Evolutionary conservation across 1,140 invertebrate species (phyloP), one percentile per base, ranked within the genome.

Genomic region (Ceratosolen solmsi): DNA sequence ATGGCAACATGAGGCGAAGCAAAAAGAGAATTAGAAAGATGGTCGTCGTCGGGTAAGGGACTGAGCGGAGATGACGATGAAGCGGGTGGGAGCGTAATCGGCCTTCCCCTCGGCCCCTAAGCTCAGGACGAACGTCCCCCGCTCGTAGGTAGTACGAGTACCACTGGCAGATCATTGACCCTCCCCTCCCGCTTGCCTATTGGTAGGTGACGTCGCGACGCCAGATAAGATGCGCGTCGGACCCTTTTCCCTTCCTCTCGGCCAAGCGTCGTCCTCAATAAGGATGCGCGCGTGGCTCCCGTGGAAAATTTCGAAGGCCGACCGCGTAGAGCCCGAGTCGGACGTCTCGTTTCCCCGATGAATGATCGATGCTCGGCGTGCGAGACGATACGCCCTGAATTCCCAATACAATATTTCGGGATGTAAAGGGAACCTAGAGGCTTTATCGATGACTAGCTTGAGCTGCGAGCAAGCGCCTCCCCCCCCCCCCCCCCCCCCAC

Each of bases 261-360:
- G 1, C 17, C 20, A 2, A 2, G 7, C 68, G 22, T 1, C 8
- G 0, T 27, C 13, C 41, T 15, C 36, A 41, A n/a, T 41, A 25
- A 38, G 65, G 33, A 41, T 41, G 65, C 65, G 33, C 65, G 65
- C 33, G 41, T 30, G 17, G 30, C 7, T n/a, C n/a, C 41, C 38
- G 68, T 27, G 65, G 60, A 63, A 63, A 63, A 63, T 63, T 63
- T 33, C 63, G 20, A 68, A 68, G 63, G 63, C 33, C 63, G 27
- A 9, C 7, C 63, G 33, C 56, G 56, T 60, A 46, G 13, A 46
- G 15, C n/a, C 22, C 4, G 56, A 4, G 60, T 20, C 60, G 9
- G 27, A 17, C 30, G 27, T 33, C 60, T 7, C 17, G 60, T 63
- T 63, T 36, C 13, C 60, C 60, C 60, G 56, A 33, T 63, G 60